Evolutionary conservation across 2,797 vertebrate genomes (phyloP), one percentile per base, ranked within the genome.

Genomic region (Staurois parvus): DNA sequence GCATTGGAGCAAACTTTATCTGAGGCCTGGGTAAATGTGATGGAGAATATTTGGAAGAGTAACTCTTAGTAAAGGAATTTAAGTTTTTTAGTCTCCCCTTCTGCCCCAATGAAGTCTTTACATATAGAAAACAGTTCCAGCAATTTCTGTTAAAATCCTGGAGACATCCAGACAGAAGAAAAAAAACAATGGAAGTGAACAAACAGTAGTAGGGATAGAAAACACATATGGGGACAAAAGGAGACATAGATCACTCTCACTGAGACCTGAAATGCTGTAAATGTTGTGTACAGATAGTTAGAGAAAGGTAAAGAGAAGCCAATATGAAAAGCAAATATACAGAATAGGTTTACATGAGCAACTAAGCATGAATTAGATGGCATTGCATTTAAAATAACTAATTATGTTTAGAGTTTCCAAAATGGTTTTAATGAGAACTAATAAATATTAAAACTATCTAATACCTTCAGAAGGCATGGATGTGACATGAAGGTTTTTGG

Each of bases 241-340:
- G 15, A 37, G 40, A 76, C 62, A 73, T 82, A 73, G 8, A 48
- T 84, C 81, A 84, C 62, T 24, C 29, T 26, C 29, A 3, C 83
- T 45, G 66, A 78, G 83, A 24, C 52, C 15, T 34, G 68, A 79
- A 84, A 79, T 37, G 79, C 29, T 45, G 76, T 79, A 73, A 79
- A 84, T 45, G 83, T 34, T 84, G 69, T 79, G 69, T 73, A 79
- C 48, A 67, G 68, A 84, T 15, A 62, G 67, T 10, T 67, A 26
- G 15, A 70, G 74, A 6, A 76, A 68, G 45, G 69, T 40, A 72
- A 72, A 81, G 72, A 76, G 21, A 76, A n/a, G 12, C 30, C 21
- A 32, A 64, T 69, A 79, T 79, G 10, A 40, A 81, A 28, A 30
- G 64, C 37, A 76, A 77, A 66, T 64, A 37, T 32, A 52, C 34